phyloP scores from a whole-genome alignment of 2,113 vertebrate species.

The Crotophaga sulcirostris region DNA sequence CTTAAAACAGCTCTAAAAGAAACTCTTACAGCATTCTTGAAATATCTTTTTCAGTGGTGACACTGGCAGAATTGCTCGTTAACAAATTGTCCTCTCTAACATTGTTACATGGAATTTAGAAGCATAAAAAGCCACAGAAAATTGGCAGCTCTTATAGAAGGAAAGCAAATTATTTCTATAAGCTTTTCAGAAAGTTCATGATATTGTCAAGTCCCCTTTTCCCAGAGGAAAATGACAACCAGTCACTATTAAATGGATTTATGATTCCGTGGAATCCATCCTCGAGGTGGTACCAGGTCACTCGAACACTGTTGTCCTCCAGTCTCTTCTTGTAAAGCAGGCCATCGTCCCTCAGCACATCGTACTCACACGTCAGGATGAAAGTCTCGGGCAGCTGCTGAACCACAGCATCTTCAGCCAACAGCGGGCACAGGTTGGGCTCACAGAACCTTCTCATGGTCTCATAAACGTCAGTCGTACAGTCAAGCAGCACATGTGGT shows the following conservation, averaged over 20 bases:
- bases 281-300: constrained; percentile 80
- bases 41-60: not conserved
- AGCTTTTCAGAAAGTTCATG: constrained; percentile 73
- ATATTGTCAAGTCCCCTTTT: constrained; percentile 62
- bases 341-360: constrained; percentile 81
- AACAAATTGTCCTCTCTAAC: not conserved
- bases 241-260: constrained; percentile 42
- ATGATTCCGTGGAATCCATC: constrained; percentile 85
- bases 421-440: constrained; percentile 71
- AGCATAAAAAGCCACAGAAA: not conserved
- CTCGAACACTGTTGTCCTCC: constrained; percentile 75
- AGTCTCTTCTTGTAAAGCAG: constrained; percentile 84
- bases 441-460: constrained; percentile 46
- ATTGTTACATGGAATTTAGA: not conserved
- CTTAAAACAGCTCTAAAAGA: not conserved
- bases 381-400: constrained; percentile 74
- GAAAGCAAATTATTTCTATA: not conserved
- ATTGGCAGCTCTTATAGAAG: not conserved
- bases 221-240: constrained; percentile 72
- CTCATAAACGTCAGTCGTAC: constrained; percentile 71
- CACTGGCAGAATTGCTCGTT: not conserved
- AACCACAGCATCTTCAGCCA: constrained; percentile 72
- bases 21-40: not conserved
- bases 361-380: constrained; percentile 86
- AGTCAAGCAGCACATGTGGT: not conserved